Conservation (phyloP, 2,888 invertebrate species). For the Eurytoma adleriae region DNA sequence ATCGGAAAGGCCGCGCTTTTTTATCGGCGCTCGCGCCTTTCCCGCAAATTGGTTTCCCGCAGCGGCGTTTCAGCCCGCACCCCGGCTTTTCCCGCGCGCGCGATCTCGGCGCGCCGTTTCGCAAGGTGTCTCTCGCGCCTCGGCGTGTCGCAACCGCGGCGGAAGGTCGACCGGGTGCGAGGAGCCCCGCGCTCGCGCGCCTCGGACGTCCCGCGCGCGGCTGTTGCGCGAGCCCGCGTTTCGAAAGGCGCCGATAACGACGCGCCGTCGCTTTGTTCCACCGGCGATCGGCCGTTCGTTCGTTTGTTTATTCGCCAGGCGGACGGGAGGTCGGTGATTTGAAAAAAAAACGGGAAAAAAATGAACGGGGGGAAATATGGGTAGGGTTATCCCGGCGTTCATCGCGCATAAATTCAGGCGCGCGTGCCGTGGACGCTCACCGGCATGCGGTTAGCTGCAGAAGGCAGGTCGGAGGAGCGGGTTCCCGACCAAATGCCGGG, state of each 20-base stretch:
- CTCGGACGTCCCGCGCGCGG: too few species aligned
- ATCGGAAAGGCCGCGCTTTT: too few species aligned
- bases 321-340: too few species aligned
- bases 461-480: not conserved
- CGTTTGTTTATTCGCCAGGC: too few species aligned
- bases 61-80: too few species aligned
- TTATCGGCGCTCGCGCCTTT: too few species aligned
- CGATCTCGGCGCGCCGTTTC: constrained; percentile 61
- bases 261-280: too few species aligned
- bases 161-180: constrained; percentile 73
- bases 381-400: constrained; percentile 26
- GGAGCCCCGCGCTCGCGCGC: not conserved
- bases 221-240: too few species aligned
- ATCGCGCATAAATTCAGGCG: constrained; percentile 12
- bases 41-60: too few species aligned
- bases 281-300: too few species aligned
- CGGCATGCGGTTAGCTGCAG: not conserved
- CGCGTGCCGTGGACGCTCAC: constrained; percentile 11
- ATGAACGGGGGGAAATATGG: not conserved
- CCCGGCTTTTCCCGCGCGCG: not conserved
- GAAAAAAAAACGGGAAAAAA: constrained; percentile 13
- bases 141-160: constrained; percentile 34
- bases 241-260: too few species aligned
- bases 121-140: constrained; percentile 64
- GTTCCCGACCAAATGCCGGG: not conserved